These are phyloP conservation scores for Psophia crepitans DNA, from an alignment of 2,113 vertebrate genomes.

Conservation along the genomic window DNA sequence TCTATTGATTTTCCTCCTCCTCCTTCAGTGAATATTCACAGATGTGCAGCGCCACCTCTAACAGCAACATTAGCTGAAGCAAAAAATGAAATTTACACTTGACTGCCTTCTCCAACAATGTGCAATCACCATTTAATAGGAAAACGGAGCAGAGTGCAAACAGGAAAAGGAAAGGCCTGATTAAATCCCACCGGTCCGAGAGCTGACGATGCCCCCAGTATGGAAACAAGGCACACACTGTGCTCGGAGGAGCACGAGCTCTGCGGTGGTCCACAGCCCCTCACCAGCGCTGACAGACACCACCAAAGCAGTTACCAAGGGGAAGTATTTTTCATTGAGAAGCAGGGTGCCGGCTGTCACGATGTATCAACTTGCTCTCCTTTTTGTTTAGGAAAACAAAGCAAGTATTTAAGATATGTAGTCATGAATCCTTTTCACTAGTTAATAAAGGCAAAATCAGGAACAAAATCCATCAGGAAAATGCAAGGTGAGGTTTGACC, in stretches of 20 bases:
- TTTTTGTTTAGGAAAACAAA: not conserved
- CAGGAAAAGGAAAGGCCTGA: constrained; percentile 54
- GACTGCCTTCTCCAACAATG: constrained; percentile 62
- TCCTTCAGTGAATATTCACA: constrained; percentile 60
- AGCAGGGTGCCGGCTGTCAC: not conserved
- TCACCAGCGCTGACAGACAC: not conserved
- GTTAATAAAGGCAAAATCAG: not conserved
- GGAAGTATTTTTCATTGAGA: not conserved
- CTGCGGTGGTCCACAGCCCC: not conserved
- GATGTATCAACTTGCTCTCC: rapidly evolving
- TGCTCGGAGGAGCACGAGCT: not conserved
- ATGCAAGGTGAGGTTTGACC: not conserved
- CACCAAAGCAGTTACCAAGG: not conserved
- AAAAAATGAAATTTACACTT: constrained; percentile 75
- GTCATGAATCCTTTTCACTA: not conserved
- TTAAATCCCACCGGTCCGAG: not conserved
- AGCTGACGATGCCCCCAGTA: not conserved
- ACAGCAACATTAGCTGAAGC: constrained; percentile 69
- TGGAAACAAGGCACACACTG: not conserved
- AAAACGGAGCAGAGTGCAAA: constrained; percentile 61
- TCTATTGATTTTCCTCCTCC: constrained; percentile 55
- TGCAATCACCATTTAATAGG: constrained; percentile 63
- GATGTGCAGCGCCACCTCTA: constrained; percentile 62
- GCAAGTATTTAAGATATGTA: rapidly evolving
- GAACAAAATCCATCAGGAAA: not conserved